Evolutionary conservation across 2,888 invertebrate species (phyloP), one percentile per base, ranked within the genome.

Genomic region (Gari tellinella): DNA sequence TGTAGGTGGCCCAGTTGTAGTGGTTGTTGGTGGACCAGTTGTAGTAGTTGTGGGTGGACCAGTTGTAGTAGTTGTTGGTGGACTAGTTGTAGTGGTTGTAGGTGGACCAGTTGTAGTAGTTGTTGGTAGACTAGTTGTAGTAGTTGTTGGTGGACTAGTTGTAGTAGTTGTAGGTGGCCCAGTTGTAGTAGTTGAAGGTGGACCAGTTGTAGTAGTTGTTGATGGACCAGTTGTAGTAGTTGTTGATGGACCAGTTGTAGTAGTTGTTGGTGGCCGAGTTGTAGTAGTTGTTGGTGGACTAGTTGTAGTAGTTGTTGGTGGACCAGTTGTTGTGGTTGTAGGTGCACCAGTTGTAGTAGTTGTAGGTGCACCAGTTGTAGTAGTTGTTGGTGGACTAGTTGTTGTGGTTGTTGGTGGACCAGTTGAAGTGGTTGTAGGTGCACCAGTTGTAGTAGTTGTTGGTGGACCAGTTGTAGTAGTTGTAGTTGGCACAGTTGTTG

Each of bases 111-210:
- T n/a, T 4, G n/a, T n/a, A 8, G 53, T n/a, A 15, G 43, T 56
- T 25, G 45, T 15, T 4, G 56, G 19, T n/a, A 43, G 41, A 2
- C 25, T 25, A n/a, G 43, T 7, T 23, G 43, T 45, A 7, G 45
- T 45, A 25, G 56, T 17, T 23, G 43, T 7, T 23, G 56, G 0
- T 19, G 43, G 4, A 14, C 7, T 43, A 8, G 43, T 43, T 43
- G 31, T 31, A 7, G 31, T 31, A 31, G 31, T 31, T 31, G 31
- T 31, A 31, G 31, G 4, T 31, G 31, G 31, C 10, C 5, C 5
- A 31, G 31, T 51, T n/a, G 55, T 12, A 12, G 55, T 55, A 40
- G 55, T 55, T 21, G 40, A 7, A 21, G 55, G n/a, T 53, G 53
- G 10, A 5, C 12, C 1, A n/a, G 53, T 52, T 12, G 52, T 15